Conservation (phyloP, 2,888 invertebrate species). For the Calliscelio sp. region DNA sequence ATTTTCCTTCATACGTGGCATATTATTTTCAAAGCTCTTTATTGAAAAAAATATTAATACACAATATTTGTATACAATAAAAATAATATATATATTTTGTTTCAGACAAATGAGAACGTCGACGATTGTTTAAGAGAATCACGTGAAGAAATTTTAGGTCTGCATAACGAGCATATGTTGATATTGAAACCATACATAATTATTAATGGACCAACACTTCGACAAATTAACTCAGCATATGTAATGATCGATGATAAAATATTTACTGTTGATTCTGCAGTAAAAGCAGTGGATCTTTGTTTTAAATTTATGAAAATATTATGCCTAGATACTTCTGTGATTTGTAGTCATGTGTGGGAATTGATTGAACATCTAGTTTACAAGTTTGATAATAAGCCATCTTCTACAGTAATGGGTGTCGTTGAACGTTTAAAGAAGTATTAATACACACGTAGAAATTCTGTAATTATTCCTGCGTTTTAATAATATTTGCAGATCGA, state of each 20-base stretch:
- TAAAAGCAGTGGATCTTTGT: constrained; percentile 58
- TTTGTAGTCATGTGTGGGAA: constrained; percentile 61
- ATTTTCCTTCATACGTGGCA: too few species aligned
- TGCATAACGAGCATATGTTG: neutral
- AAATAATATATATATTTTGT: neutral
- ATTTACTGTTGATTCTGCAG: constrained; percentile 32
- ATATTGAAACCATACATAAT: neutral
- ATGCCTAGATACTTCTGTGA: constrained; percentile 2
- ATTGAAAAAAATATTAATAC: too few species aligned
- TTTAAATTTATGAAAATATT: constrained; percentile 55
- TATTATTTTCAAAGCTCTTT: too few species aligned
- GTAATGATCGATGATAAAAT: constrained; percentile 35
- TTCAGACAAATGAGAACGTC: neutral
- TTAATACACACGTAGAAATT: too few species aligned
- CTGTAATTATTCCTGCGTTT: too few species aligned
- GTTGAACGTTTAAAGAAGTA: constrained; percentile 23
- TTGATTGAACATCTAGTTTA: constrained; percentile 55
- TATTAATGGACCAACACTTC: neutral
- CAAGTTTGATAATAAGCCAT: constrained; percentile 8
- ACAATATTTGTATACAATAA: neutral
- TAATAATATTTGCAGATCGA: too few species aligned
- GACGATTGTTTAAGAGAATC: neutral
- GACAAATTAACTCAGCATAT: neutral
- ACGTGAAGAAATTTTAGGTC: neutral
- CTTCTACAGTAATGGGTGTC: constrained; percentile 11